These are phyloP conservation scores for Ephestia elutella DNA, from an alignment of 1,140 invertebrate genomes.

Conservation along the genomic window DNA sequence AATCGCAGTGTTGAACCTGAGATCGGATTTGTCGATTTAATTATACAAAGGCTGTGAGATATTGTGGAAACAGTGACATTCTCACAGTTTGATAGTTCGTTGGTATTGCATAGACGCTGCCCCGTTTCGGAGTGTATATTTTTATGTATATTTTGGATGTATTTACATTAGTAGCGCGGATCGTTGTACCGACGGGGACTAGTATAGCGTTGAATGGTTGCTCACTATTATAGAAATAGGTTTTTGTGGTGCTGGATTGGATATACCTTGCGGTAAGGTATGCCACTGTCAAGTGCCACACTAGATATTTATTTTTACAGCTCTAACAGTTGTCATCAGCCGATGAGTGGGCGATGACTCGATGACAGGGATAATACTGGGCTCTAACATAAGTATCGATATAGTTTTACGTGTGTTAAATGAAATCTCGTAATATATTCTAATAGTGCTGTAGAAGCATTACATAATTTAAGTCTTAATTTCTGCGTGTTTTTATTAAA, in stretches of 20 bases:
- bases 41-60: conserved; percentile 21
- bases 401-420: conserved; percentile 62
- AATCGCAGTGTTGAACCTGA: conserved; percentile 1
- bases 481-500: conserved; percentile 67
- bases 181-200: conserved; percentile 38
- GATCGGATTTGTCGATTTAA: conserved; percentile 11
- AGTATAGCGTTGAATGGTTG: conserved; percentile 62
- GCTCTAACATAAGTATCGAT: conserved; percentile 52
- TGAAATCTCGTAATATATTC: conserved; percentile 73
- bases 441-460: conserved; percentile 46
- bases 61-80: conserved; percentile 15
- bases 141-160: conserved; percentile 70
- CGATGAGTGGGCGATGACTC: conserved; percentile 24
- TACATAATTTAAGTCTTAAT: conserved; percentile 55
- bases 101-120: conserved; percentile 37
- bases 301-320: conserved; percentile 60
- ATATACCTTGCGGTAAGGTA: conserved; percentile 40
- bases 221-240: conserved; percentile 65
- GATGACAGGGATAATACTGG: conserved; percentile 51
- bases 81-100: conserved; percentile 24
- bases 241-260: conserved; percentile 59
- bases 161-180: conserved; percentile 52
- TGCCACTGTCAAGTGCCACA: conserved; percentile 57
- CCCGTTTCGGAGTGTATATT: conserved; percentile 50
- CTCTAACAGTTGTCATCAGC: conserved; percentile 32